phyloP scores from a whole-genome alignment of 2,797 vertebrate genomes.

The Gymnopithys bicolor region DNA sequence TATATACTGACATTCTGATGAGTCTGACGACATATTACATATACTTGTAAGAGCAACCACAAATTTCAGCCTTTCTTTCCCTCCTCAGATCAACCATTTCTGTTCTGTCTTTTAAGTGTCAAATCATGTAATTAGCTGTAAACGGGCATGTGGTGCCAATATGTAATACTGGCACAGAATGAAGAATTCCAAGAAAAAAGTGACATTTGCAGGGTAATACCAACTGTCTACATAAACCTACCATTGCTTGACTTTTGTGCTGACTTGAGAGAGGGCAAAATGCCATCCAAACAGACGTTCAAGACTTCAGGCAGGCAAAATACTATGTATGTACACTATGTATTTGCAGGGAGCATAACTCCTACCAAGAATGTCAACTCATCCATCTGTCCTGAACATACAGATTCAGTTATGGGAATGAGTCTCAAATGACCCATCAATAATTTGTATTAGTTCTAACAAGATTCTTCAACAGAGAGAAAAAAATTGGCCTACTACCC shows the following conservation, averaged over 20 bases:
- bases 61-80: not conserved
- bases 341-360: slow-evolving; percentile 15
- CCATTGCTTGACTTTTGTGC: slow-evolving; percentile 15
- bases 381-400: slow-evolving; percentile 35
- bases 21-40: not conserved
- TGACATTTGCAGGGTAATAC: slow-evolving; percentile 19
- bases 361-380: slow-evolving; percentile 28
- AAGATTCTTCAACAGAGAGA: not conserved
- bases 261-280: slow-evolving; percentile 42
- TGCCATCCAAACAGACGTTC: slow-evolving; percentile 48
- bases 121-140: slow-evolving; percentile 51
- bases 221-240: not conserved
- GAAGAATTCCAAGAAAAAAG: not conserved
- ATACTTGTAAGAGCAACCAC: not conserved
- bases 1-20: not conserved
- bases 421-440: slow-evolving; percentile 36
- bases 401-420: not conserved
- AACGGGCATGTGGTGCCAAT: slow-evolving; percentile 10
- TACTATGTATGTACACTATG: not conserved
- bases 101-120: slow-evolving; percentile 22
- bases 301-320: slow-evolving; percentile 35
- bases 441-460: slow-evolving; percentile 39
- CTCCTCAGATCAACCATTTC: not conserved
- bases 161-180: slow-evolving; percentile 13
- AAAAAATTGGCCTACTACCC: not conserved